phyloP scores from a whole-genome alignment of 2,113 vertebrate species.

The Otocyon megalotis region DNA sequence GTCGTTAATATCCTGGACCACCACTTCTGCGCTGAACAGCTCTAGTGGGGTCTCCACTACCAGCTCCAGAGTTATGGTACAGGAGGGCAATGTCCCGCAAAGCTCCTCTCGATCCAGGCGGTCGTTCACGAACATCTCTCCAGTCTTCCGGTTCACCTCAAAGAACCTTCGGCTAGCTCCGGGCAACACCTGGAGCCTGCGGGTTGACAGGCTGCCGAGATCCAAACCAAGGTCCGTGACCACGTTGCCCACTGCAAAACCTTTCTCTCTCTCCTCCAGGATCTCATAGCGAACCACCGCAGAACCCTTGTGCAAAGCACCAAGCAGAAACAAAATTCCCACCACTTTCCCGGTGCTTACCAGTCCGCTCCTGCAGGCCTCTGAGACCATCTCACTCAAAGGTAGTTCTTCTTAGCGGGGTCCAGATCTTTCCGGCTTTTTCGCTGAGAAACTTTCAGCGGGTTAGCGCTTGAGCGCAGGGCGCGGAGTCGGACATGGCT shows the following conservation, averaged over 20 bases:
- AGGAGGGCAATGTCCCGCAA: constrained; percentile 87
- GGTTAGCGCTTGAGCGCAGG: constrained; percentile 82
- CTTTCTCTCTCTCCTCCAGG: constrained; percentile 88
- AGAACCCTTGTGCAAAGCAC: constrained; percentile 80
- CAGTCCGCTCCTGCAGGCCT: constrained; percentile 84
- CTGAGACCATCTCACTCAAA: constrained; percentile 88
- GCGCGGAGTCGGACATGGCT: constrained; percentile 84
- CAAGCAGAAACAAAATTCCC: constrained; percentile 86
- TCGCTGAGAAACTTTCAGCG: constrained; percentile 82
- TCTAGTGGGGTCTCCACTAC: constrained; percentile 90
- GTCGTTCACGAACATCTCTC: constrained; percentile 88
- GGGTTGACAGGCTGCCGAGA: constrained; percentile 81
- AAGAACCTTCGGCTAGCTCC: constrained; percentile 87
- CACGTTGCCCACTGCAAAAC: constrained; percentile 88
- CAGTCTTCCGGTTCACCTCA: constrained; percentile 87
- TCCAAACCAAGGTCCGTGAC: constrained; percentile 88
- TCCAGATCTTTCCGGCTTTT: constrained; percentile 50
- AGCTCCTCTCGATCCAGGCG: constrained; percentile 91
- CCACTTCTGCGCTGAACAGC: constrained; percentile 88
- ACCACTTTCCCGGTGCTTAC: constrained; percentile 86
- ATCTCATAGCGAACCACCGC: constrained; percentile 88
- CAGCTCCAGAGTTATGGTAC: constrained; percentile 89
- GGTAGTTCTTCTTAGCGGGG: constrained; percentile 59
- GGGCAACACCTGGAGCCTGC: constrained; percentile 86
- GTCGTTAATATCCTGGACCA: constrained; percentile 91